Evolutionary conservation across 2,888 invertebrate species (phyloP).

Genomic region (Cryptocephalus moraei): DNA sequence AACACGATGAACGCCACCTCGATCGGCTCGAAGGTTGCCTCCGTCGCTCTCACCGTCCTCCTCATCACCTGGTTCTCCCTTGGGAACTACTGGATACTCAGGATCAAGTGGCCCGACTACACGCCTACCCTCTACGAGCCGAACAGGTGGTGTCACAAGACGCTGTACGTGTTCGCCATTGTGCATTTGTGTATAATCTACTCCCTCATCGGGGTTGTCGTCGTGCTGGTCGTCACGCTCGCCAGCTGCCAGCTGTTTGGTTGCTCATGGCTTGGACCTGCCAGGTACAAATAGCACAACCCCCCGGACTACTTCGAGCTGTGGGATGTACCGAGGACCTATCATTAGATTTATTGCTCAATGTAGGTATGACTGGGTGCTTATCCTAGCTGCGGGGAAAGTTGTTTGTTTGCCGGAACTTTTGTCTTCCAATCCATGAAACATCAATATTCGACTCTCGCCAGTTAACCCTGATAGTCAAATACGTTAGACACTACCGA

Average conservation of each 20-base stretch:
- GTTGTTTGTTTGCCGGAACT: no score
- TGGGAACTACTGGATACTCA: constrained; percentile 71
- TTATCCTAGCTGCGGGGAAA: no score
- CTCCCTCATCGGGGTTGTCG: constrained; percentile 46
- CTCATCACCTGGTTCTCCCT: constrained; percentile 65
- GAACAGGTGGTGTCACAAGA: constrained; percentile 68
- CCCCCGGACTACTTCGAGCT: constrained; percentile 32
- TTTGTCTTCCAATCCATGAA: no score
- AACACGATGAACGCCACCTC: constrained; percentile 40
- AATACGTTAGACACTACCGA: no score
- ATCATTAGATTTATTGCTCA: constrained; percentile 21
- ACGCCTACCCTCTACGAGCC: constrained; percentile 63
- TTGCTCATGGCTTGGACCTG: constrained; percentile 57
- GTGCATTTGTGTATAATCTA: constrained; percentile 65
- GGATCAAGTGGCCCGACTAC: constrained; percentile 69
- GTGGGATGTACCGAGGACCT: constrained; percentile 34
- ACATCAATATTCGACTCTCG: no score
- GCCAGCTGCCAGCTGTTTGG: constrained; percentile 61
- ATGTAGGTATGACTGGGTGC: background rate
- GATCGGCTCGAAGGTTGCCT: constrained; percentile 52
- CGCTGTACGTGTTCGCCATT: constrained; percentile 66
- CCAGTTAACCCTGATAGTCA: no score
- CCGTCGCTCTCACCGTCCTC: constrained; percentile 56
- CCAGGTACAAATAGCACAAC: constrained; percentile 53
- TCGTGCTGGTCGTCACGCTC: constrained; percentile 49